Conservation (phyloP, 2,797 vertebrate species). For the Sebastes itinus region DNA sequence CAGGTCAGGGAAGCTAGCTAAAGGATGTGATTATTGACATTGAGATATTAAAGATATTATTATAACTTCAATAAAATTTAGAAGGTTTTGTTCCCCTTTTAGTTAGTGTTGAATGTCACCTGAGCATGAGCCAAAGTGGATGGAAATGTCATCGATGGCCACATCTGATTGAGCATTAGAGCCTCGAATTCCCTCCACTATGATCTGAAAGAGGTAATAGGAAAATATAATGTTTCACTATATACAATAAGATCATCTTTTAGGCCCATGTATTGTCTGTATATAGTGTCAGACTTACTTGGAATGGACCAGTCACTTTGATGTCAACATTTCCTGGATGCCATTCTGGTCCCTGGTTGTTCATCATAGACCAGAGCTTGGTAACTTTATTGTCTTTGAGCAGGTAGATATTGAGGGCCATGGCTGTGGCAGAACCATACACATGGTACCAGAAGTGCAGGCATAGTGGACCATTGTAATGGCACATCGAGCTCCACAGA, state of each 20-base stretch:
- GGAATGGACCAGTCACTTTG: constrained; percentile 48
- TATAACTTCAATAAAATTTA: neutral
- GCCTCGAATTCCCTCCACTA: constrained; percentile 84
- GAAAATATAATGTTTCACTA: neutral
- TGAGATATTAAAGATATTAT: neutral
- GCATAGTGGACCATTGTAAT: constrained; percentile 74
- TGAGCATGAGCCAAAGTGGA: constrained; percentile 77
- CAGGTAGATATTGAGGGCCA: constrained; percentile 80
- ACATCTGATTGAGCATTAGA: constrained; percentile 79
- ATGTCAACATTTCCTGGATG: constrained; percentile 69
- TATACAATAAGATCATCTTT: neutral
- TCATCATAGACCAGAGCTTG: constrained; percentile 75
- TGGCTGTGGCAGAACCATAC: constrained; percentile 76
- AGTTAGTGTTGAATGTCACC: constrained; percentile 58
- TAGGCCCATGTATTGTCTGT: neutral
- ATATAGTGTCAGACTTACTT: constrained; percentile 64
- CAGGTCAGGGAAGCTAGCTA: constrained; percentile 15
- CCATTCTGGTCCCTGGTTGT: constrained; percentile 81
- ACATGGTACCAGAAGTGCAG: constrained; percentile 88
- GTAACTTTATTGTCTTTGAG: constrained; percentile 12
- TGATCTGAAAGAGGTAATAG: constrained; percentile 71
- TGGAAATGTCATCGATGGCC: constrained; percentile 85
- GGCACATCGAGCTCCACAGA: constrained; percentile 80
- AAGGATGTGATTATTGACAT: neutral
- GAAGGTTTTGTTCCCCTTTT: neutral